A percentile compares a stretch with the other conserved stretches of the same genome.
Conservation (phyloP, 1,140 invertebrate genomes). For the Coboldia fuscipes region DNA sequence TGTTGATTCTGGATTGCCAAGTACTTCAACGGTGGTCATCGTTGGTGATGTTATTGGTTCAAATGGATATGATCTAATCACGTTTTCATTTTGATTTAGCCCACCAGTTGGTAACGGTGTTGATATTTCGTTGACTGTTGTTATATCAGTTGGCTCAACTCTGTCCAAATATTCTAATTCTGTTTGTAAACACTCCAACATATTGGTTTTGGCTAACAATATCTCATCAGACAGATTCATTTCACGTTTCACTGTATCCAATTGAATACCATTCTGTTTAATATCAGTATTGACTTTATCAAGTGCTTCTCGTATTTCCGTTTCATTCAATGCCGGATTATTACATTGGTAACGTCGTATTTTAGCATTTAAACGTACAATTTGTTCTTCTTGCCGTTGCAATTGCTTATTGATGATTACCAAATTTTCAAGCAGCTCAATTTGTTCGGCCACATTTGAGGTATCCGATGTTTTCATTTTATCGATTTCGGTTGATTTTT, state of each 20-base stretch:
- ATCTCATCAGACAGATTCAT: conserved; percentile 36
- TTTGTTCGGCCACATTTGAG: conserved; percentile 21
- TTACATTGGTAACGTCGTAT: conserved; percentile 38
- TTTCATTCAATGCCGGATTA: conserved; percentile 28
- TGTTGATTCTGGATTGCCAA: no score
- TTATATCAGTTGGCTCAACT: no score
- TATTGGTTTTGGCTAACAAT: conserved; percentile 33
- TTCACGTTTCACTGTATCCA: conserved; percentile 35
- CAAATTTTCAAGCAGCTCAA: conserved; percentile 44
- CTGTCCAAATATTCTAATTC: conserved; percentile 40
- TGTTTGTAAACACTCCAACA: conserved; percentile 35
- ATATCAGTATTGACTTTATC: conserved; percentile 23
- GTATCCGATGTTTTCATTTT: neutral
- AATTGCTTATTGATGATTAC: conserved; percentile 46
- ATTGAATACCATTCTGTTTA: conserved; percentile 33
- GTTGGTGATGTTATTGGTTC: no score
- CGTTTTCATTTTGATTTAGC: no score
- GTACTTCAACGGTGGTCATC: no score
- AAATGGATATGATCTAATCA: no score
- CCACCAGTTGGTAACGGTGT: no score
- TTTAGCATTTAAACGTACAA: conserved; percentile 39
- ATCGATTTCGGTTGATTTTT: neutral
- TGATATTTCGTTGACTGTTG: no score
- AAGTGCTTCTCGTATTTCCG: conserved; percentile 22
- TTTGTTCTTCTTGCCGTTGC: conserved; percentile 41